Evolutionary conservation across 2,113 vertebrate species (phyloP).

Genomic region (Bostrychus sinensis): DNA sequence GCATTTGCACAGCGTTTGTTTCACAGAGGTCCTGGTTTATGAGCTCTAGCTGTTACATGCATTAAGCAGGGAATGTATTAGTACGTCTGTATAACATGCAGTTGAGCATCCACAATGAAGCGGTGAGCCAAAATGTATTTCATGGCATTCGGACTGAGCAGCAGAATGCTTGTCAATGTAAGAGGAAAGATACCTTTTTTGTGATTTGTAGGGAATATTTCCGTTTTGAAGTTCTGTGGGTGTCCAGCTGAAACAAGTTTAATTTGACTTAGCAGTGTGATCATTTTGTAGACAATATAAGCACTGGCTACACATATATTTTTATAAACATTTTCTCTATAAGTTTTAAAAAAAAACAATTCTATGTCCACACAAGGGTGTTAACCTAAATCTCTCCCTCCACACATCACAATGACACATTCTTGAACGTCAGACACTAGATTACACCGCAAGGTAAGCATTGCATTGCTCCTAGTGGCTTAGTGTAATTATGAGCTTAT

Average conservation of each 20-base stretch:
- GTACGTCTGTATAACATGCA: constrained; percentile 28
- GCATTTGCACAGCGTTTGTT: constrained; percentile 27
- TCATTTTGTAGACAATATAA: constrained; percentile 28
- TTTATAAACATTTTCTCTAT: not conserved
- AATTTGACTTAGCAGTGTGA: constrained; percentile 40
- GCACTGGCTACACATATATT: not conserved
- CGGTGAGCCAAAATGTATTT: constrained; percentile 50
- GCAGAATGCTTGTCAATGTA: constrained; percentile 23
- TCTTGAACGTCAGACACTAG: too few relatives aligned
- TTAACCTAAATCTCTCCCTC: not conserved
- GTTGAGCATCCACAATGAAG: constrained; percentile 47
- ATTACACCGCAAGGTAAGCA: too few relatives aligned
- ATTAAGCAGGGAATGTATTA: not conserved
- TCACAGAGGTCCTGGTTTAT: not conserved
- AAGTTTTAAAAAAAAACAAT: not conserved
- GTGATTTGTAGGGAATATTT: constrained; percentile 85
- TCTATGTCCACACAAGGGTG: too few relatives aligned
- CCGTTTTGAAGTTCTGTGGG: constrained; percentile 87
- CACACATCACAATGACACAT: not conserved
- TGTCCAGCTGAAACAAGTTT: constrained; percentile 81
- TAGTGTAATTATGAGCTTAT: too few relatives aligned
- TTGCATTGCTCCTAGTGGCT: too few relatives aligned
- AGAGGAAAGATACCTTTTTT: constrained; percentile 83
- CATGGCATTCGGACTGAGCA: constrained; percentile 36
- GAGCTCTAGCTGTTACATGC: constrained; percentile 16